These are phyloP conservation scores for Zaprionus capensis DNA, from an alignment of 1,140 invertebrate genomes.

Conservation along the genomic window DNA sequence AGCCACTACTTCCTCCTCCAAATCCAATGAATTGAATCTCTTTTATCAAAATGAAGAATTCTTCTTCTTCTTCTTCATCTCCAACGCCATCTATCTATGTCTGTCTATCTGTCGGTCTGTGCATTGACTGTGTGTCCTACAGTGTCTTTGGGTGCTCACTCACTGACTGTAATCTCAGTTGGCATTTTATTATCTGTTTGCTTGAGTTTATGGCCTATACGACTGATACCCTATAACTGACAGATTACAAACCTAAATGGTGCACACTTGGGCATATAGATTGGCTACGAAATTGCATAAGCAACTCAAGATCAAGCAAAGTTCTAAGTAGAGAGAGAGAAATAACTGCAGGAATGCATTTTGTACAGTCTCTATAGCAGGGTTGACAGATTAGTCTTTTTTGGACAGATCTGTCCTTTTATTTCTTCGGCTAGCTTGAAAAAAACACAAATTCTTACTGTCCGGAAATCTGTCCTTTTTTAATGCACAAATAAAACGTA, in stretches of 20 bases:
- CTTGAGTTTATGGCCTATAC: neutral
- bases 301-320: neutral
- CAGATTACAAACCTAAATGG: neutral
- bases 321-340: neutral
- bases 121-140: neutral
- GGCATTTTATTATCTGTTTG: conserved; percentile 21
- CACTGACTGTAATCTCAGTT: conserved; percentile 22
- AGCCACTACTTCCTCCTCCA: conserved; percentile 53
- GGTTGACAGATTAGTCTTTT: too few species aligned
- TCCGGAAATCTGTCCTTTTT: too few species aligned
- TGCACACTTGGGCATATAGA: conserved; percentile 2
- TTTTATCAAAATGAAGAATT: conserved; percentile 43
- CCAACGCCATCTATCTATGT: neutral
- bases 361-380: neutral
- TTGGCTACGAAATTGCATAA: neutral
- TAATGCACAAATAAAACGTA: too few species aligned
- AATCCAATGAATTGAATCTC: conserved; percentile 59
- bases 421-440: too few species aligned
- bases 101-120: conserved; percentile 9
- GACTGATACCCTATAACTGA: conserved; percentile 26
- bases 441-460: too few species aligned
- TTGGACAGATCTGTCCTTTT: too few species aligned
- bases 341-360: neutral
- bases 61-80: neutral
- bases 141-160: conserved; percentile 22